Conservation (phyloP, 1,140 invertebrate genomes). For the Drosophila teissieri region DNA sequence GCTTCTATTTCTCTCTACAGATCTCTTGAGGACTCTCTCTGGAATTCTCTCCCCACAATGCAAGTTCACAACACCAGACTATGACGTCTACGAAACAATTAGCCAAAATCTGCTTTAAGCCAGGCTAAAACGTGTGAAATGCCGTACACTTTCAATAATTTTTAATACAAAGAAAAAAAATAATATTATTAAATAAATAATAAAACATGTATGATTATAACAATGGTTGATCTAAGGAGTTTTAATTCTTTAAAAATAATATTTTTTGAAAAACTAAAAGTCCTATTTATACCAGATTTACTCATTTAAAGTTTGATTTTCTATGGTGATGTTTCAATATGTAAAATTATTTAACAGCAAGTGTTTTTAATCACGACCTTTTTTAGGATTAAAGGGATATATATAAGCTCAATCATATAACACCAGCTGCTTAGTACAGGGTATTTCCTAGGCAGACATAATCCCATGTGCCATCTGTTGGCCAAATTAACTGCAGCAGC, state of each 20-base stretch:
- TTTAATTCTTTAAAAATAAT: too few relatives aligned
- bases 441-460: conserved; percentile 1
- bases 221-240: background rate
- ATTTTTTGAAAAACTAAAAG: too few relatives aligned
- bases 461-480: conserved; percentile 18
- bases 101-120: conserved; percentile 10
- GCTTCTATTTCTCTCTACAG: background rate
- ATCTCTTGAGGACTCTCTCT: conserved; percentile 3
- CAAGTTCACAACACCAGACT: conserved; percentile 2
- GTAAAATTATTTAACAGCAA: too few relatives aligned
- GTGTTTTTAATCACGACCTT: background rate
- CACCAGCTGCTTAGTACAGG: background rate
- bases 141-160: background rate
- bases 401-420: background rate
- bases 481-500: conserved; percentile 24
- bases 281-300: too few relatives aligned
- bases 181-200: background rate
- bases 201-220: background rate
- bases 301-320: too few relatives aligned
- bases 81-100: background rate
- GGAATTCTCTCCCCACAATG: background rate
- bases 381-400: background rate
- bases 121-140: conserved; percentile 19
- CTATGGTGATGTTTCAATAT: too few relatives aligned
- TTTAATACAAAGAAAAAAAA: too few relatives aligned